Conservation (phyloP, 2,797 vertebrate genomes). For the Meda fulgida region DNA sequence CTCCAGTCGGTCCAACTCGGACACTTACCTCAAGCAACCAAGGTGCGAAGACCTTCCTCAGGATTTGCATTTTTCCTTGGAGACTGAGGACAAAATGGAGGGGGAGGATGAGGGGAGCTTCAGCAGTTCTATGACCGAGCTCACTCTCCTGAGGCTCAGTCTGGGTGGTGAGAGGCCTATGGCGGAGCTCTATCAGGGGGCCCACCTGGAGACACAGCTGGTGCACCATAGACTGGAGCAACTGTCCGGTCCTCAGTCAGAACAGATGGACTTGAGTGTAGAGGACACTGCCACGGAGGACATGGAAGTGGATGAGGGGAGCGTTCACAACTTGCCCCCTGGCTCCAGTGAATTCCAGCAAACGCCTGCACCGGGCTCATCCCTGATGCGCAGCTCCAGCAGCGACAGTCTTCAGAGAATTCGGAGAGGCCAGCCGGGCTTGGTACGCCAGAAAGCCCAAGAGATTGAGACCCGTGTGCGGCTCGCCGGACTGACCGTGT, state of each 20-base stretch:
- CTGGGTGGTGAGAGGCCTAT: conserved; percentile 74
- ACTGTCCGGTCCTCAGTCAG: conserved; percentile 71
- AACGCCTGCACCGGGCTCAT: conserved; percentile 77
- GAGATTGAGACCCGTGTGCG: conserved; percentile 93
- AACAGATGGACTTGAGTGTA: conserved; percentile 56
- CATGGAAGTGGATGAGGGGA: conserved; percentile 59
- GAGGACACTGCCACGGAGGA: conserved; percentile 44
- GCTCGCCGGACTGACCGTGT: conserved; percentile 89
- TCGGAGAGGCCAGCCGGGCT: conserved; percentile 83
- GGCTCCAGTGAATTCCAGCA: not conserved
- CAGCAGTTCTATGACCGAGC: conserved; percentile 68
- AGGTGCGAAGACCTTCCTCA: conserved; percentile 72
- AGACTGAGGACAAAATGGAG: conserved; percentile 68
- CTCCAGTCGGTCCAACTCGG: conserved; percentile 51
- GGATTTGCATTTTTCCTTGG: conserved; percentile 59
- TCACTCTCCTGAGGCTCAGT: conserved; percentile 71
- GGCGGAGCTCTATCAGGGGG: conserved; percentile 78
- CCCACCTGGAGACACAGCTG: conserved; percentile 76
- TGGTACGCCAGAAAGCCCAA: conserved; percentile 90
- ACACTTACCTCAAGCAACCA: conserved; percentile 66
- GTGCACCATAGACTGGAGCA: conserved; percentile 86
- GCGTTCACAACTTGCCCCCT: conserved; percentile 34
- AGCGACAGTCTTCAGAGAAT: conserved; percentile 93
- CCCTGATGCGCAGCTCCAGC: conserved; percentile 94
- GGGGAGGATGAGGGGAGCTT: conserved; percentile 52